Evolutionary conservation across 2,888 invertebrate genomes (phyloP), one percentile per base, ranked within the genome.

Genomic region (Empis stercorea): DNA sequence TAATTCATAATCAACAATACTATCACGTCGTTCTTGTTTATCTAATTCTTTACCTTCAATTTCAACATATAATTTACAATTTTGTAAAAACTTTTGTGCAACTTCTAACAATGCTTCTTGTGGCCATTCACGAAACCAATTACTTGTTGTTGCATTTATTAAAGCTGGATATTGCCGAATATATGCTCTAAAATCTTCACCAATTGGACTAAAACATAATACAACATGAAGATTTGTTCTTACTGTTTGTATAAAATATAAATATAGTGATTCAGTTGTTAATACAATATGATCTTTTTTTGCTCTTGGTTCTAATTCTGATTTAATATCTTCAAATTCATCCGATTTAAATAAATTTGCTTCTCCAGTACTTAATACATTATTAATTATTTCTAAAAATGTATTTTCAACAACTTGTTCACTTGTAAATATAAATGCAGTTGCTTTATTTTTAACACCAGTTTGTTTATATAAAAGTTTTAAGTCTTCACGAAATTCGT

Each of bases 121-220:
- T 1, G 92, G 89, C 92, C 92, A 93, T 59, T 86, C 83, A 59
- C 80, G 76, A 70, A 91, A 88, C 89, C 89, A 92, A 67, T 92
- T 87, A 17, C 89, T 87, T 0, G 89, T 88, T 1, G 88, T 87
- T 54, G 84, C 81, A 71, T 88, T 91, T 39, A 92, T 82, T 48
- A 93, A 71, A 0, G 88, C 84, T 2, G 93, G 92, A 69, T 88
- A 93, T 65, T 88, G 88, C 10, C 91, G 79, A 56, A 92, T 77
- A 47, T 87, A 79, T 59, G 84, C 81, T 60, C 77, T 65, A 68
- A 92, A 89, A 14, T 78, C 77, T 50, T 87, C 86, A 1, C 91
- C 92, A 48, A 91, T 86, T 1, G 92, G 91, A 59, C 87, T 91
- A 80, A 93, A 85, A 61, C 88, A 87, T 23, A 93, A 69, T 42